A percentile compares a stretch with the other conserved stretches of the same genome.
Evolutionary conservation across 2,797 vertebrate species (phyloP).

Genomic region (Denticeps clupeoides): DNA sequence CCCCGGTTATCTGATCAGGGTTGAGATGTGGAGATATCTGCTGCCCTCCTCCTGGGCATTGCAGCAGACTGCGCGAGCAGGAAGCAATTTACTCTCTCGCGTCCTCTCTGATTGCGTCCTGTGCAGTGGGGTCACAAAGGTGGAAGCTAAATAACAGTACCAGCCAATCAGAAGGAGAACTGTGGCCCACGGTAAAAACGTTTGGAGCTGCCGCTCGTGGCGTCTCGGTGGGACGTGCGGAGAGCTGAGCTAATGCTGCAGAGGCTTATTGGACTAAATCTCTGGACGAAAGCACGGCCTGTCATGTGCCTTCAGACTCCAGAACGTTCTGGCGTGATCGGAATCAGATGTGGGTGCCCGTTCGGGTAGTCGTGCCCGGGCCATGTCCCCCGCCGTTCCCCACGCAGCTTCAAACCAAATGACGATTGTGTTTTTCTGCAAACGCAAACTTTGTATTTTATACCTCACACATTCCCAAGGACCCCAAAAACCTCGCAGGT

Average conservation of each 20-base stretch:
- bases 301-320: slow-evolving; percentile 12
- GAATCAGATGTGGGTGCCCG: slow-evolving; percentile 31
- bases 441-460: no score
- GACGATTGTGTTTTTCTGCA: no score
- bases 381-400: no score
- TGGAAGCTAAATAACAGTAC: slow-evolving; percentile 24
- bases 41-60: slow-evolving; percentile 34
- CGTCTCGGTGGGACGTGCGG: no score
- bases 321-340: slow-evolving; percentile 34
- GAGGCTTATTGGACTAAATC: slow-evolving; percentile 36
- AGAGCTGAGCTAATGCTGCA: slow-evolving; percentile 31
- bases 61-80: slow-evolving; percentile 47
- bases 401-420: no score
- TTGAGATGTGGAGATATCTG: slow-evolving; percentile 51
- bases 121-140: no score
- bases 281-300: not conserved
- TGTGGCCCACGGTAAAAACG: not conserved
- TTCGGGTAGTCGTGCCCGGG: slow-evolving; percentile 18
- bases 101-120: slow-evolving; percentile 54
- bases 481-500: no score
- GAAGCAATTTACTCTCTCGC: slow-evolving; percentile 55
- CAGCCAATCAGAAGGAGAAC: slow-evolving; percentile 18
- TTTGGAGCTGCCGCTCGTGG: no score
- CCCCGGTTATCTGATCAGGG: no score
- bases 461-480: no score